phyloP scores from a whole-genome alignment of 2,888 invertebrate species.

The Pharmacophagus antenor region DNA sequence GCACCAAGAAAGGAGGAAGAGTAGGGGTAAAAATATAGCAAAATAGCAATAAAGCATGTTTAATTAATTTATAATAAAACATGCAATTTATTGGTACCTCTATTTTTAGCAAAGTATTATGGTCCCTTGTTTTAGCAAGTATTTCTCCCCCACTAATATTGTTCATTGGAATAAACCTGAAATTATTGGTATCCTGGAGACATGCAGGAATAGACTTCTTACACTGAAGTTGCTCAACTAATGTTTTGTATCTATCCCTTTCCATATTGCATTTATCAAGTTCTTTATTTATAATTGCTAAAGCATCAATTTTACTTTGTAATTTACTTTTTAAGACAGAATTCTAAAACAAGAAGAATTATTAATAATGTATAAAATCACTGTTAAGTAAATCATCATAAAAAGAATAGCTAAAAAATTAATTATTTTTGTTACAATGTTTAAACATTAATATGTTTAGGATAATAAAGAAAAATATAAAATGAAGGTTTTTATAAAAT shows the following conservation, averaged over 20 bases:
- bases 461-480: too few species aligned
- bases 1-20: background rate
- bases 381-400: background rate
- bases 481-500: too few species aligned
- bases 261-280: constrained; percentile 89
- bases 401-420: too few species aligned
- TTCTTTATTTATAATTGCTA: constrained; percentile 88
- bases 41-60: background rate
- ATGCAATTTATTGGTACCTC: constrained; percentile 53
- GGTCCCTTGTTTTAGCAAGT: constrained; percentile 80
- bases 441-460: too few species aligned
- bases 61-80: background rate
- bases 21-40: background rate
- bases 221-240: constrained; percentile 88
- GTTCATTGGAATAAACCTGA: constrained; percentile 61
- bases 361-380: background rate
- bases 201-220: constrained; percentile 49
- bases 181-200: constrained; percentile 45
- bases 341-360: constrained; percentile 60
- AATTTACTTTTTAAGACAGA: constrained; percentile 85
- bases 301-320: constrained; percentile 90
- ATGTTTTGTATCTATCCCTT: constrained; percentile 88
- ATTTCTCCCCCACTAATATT: constrained; percentile 79
- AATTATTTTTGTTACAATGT: too few species aligned
- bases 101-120: constrained; percentile 79